A percentile compares a stretch with the other conserved stretches of the same genome.
Evolutionary conservation across 2,888 invertebrate genomes (phyloP).

Genomic region (Calliopum simillimum): DNA sequence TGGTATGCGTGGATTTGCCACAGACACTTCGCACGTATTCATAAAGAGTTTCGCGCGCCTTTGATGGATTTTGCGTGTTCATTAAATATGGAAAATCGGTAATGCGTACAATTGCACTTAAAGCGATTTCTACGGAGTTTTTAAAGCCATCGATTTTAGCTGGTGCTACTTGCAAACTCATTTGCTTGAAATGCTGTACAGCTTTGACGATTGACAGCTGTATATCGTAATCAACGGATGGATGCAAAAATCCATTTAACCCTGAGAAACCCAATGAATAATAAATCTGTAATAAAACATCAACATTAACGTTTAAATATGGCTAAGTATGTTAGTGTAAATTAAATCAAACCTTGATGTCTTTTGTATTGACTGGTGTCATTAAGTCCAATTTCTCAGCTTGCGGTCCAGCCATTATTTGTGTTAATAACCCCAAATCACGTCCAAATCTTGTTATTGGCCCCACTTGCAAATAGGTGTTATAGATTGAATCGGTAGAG

Average conservation of each 20-base stretch:
- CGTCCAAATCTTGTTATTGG: conserved; percentile 84
- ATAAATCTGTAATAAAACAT: conserved; percentile 43
- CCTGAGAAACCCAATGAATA: conserved; percentile 53
- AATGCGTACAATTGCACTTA: conserved; percentile 48
- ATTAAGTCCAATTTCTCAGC: conserved; percentile 68
- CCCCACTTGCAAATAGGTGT: conserved; percentile 72
- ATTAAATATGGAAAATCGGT: conserved; percentile 47
- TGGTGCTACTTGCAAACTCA: conserved; percentile 46
- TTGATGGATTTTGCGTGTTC: conserved; percentile 1
- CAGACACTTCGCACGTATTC: conserved; percentile 45
- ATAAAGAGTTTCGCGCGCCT: conserved; percentile 20
- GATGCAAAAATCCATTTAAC: conserved; percentile 51
- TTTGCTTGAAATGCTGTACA: conserved; percentile 48
- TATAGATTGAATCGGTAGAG: conserved; percentile 68
- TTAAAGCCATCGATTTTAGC: conserved; percentile 45
- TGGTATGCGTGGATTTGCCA: conserved; percentile 53
- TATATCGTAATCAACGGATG: conserved; percentile 51
- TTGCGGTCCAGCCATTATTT: conserved; percentile 72
- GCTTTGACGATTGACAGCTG: conserved; percentile 52
- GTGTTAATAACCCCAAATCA: conserved; percentile 78
- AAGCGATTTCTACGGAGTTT: conserved; percentile 53
- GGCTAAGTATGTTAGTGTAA: not conserved
- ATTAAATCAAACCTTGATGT: conserved; percentile 65
- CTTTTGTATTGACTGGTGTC: conserved; percentile 68
- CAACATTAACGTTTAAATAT: not conserved